Percentiles rank a stretch among this genome's conserved stretches.
These are phyloP conservation scores for Arnoldichthys spilopterus DNA, from an alignment of 2,797 vertebrate genomes.

Conservation along the genomic window DNA sequence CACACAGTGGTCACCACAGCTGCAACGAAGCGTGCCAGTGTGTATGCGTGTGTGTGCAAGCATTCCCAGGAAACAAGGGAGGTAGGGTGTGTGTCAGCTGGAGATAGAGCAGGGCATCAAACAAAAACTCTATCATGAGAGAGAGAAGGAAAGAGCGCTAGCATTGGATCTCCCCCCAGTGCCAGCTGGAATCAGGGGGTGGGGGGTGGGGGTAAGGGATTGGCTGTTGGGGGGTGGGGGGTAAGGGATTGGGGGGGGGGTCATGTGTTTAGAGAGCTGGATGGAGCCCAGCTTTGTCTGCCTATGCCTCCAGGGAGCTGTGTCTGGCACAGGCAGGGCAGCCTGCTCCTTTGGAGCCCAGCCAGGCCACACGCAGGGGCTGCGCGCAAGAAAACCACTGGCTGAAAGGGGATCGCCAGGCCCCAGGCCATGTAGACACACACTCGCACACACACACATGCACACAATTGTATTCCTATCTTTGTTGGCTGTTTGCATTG, in stretches of 20 bases:
- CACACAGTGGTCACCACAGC: slow-evolving; percentile 68
- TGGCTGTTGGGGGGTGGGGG: slow-evolving; percentile 23
- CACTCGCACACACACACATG: slow-evolving; percentile 19
- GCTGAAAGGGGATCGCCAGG: slow-evolving; percentile 61
- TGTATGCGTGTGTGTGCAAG: slow-evolving; percentile 41
- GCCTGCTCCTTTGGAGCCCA: slow-evolving; percentile 70
- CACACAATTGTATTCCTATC: slow-evolving; percentile 15
- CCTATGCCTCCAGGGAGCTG: slow-evolving; percentile 66
- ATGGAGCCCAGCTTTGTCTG: slow-evolving; percentile 80
- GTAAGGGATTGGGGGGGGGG: slow-evolving; percentile 7
- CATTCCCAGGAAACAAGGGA: slow-evolving; percentile 41
- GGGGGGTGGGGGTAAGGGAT: not conserved
- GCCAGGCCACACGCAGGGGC: slow-evolving; percentile 76
- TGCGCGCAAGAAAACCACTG: slow-evolving; percentile 71
- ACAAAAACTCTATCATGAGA: slow-evolving; percentile 46
- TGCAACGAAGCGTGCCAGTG: slow-evolving; percentile 47
- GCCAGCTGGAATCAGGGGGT: slow-evolving; percentile 47
- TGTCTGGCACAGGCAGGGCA: slow-evolving; percentile 73
- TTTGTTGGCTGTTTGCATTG: too few relatives aligned
- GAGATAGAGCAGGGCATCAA: slow-evolving; percentile 50
- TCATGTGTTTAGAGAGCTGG: slow-evolving; percentile 62
- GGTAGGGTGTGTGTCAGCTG: slow-evolving; percentile 41
- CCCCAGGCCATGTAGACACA: slow-evolving; percentile 50
- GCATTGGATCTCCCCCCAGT: slow-evolving; percentile 36
- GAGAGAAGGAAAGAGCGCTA: slow-evolving; percentile 7